Conservation (phyloP, 2,113 vertebrate species). For the Oostethus manadensis region DNA sequence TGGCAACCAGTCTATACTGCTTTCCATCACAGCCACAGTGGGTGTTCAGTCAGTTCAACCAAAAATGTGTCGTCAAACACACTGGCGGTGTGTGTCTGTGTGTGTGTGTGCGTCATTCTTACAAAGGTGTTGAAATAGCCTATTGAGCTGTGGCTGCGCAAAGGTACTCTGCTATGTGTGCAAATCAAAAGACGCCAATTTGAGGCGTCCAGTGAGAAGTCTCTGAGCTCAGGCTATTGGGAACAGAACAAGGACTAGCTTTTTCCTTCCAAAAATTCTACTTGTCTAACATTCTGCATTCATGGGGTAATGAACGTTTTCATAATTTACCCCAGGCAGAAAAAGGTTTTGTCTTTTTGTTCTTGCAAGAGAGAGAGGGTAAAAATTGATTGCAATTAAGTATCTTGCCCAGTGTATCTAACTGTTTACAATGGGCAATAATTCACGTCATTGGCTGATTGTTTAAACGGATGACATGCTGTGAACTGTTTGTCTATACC, state of each 20-base stretch:
- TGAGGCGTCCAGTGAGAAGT: constrained; percentile 52
- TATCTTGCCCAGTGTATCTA: constrained; percentile 64
- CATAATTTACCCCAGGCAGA: constrained; percentile 36
- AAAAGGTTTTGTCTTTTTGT: constrained; percentile 49
- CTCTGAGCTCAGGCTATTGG: constrained; percentile 49
- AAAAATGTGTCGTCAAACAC: constrained; percentile 19
- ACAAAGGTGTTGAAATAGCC: constrained; percentile 22
- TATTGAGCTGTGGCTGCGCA: constrained; percentile 38
- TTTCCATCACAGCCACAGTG: constrained; percentile 28
- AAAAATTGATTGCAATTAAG: constrained; percentile 71
- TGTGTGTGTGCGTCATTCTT: constrained; percentile 24
- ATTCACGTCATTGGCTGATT: constrained; percentile 61
- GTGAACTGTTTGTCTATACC: constrained; percentile 55
- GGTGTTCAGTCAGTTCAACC: constrained; percentile 19
- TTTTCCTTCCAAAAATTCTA: constrained; percentile 49
- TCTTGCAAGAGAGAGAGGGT: constrained; percentile 44
- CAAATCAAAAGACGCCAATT: constrained; percentile 61
- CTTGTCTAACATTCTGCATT: constrained; percentile 40
- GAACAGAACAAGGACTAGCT: constrained; percentile 49
- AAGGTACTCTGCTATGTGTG: constrained; percentile 50
- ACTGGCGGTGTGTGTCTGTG: constrained; percentile 2
- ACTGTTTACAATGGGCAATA: constrained; percentile 68
- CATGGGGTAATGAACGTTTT: constrained; percentile 56
- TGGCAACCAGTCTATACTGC: not conserved
- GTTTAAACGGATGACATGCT: constrained; percentile 63